Base-by-base conservation (phyloP, 2,888 invertebrate genomes). In the Drosophila parthenogenetica region DNA sequence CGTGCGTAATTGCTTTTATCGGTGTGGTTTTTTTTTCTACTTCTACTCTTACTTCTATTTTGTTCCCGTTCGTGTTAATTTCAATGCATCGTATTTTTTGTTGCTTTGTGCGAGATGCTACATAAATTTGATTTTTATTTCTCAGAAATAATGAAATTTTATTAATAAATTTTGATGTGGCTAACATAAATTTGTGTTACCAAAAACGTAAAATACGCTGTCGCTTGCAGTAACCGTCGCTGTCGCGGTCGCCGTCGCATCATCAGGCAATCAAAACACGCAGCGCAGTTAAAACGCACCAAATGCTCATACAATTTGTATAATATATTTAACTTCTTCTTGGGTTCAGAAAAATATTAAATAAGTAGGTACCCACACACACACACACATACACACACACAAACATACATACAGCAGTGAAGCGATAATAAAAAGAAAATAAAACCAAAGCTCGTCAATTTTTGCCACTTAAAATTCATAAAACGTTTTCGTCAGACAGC, bases 391-490 rank as follows among this genome's bases (percentile, higher is more conserved):
- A 37, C 43, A 8, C 43, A 32, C n/a, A 50, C 16, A 53, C 40
- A 7, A 37, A 37, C 11, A 53, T 16, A 3, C 2, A 19, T 3
- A 19, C 29, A 29, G 29, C 29, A 29, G 29, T 29, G 29, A 51
- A 71, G 70, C 61, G 79, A 71, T 72, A 85, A 84, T 79, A 82
- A 82, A 78, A 80, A 67, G 71, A 71, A 86, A 86, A 87, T 87
- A 83, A 87, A 83, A 82, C 83, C 82, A 85, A 78, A 83, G 79
- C 80, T 80, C 82, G 69, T 86, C 83, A 80, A 79, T 85, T 85
- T 82, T 78, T 58, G 67, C 81, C 87, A 84, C 84, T 87, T 85
- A 75, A 85, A 85, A 85, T 85, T 85, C 85, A 87, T 82, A 80
- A 87, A 87, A 63, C 85, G 85, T 85, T 77, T 74, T 68, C 72